A percentile compares a stretch with the other conserved stretches of the same genome.
Conservation (phyloP, 2,113 vertebrate species). For the Microtus richardsoni region DNA sequence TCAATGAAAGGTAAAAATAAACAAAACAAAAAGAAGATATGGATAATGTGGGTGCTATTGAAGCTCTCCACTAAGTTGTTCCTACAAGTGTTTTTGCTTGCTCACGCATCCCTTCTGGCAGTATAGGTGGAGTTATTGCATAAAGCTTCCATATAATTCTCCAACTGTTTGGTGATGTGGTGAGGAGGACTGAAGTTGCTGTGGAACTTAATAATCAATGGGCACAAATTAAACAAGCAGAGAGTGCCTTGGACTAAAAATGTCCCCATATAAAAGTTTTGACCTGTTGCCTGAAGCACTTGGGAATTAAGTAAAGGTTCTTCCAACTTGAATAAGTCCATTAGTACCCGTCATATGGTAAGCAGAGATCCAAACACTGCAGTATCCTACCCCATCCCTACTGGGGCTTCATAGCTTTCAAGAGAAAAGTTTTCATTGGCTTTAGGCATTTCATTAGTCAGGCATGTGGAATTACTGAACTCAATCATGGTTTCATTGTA, state of each 20-base stretch:
- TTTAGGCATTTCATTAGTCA: constrained; percentile 57
- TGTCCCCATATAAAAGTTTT: constrained; percentile 20
- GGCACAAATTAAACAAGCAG: not conserved
- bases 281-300: not conserved
- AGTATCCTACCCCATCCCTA: not conserved
- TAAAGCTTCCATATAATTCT: not conserved
- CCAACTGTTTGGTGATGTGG: not conserved
- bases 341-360: constrained; percentile 23
- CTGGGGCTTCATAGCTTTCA: not conserved
- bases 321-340: not conserved
- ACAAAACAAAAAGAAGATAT: not conserved
- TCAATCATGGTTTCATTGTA: constrained; percentile 54
- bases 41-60: not conserved
- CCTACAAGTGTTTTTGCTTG: not conserved
- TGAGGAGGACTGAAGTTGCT: not conserved
- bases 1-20: not conserved
- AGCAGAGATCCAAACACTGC: not conserved
- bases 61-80: not conserved
- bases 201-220: constrained; percentile 25
- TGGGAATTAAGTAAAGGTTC: constrained; percentile 22
- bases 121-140: not conserved
- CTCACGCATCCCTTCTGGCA: not conserved
- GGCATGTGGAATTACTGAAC: constrained; percentile 71
- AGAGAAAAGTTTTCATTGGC: constrained; percentile 71
- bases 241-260: not conserved